phyloP scores from a whole-genome alignment of 1,140 invertebrate genomes.

The Penaeus chinensis region DNA sequence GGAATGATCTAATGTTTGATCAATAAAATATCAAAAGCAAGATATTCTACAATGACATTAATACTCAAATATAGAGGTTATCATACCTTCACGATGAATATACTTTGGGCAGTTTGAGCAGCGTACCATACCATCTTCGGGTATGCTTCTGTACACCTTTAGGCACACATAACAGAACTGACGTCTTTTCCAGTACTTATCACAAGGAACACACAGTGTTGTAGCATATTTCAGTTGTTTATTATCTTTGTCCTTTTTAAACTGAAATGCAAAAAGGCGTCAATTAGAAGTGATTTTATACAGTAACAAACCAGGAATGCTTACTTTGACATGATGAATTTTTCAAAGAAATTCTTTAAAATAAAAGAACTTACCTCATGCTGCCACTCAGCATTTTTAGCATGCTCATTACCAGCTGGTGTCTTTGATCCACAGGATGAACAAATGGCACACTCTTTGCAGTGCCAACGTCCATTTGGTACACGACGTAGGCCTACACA shows the following conservation, averaged over 20 bases:
- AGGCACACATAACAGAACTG: constrained; percentile 63
- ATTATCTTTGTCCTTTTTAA: constrained; percentile 71
- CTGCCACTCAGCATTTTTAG: constrained; percentile 70
- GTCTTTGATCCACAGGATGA: constrained; percentile 72
- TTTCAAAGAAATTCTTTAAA: constrained; percentile 1
- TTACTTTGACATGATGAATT: neutral
- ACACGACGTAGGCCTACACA: constrained; percentile 87
- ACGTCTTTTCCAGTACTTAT: constrained; percentile 67
- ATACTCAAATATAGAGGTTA: neutral
- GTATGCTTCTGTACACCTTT: constrained; percentile 61
- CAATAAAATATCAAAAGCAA: neutral
- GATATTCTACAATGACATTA: neutral
- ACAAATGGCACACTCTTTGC: constrained; percentile 82
- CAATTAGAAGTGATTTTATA: neutral
- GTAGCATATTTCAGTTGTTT: constrained; percentile 71
- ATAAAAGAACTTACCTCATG: constrained; percentile 67
- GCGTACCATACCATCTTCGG: constrained; percentile 62
- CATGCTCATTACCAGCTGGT: constrained; percentile 69
- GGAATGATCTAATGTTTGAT: neutral
- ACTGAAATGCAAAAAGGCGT: constrained; percentile 65
- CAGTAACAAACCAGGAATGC: neutral
- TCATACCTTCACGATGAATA: constrained; percentile 58
- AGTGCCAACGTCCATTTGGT: constrained; percentile 91
- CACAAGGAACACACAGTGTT: constrained; percentile 72
- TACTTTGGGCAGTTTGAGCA: constrained; percentile 63